Percentiles rank a stretch among this genome's conserved stretches.
Conservation (phyloP, 2,888 invertebrate species). For the Sinohyriopsis cumingii region DNA sequence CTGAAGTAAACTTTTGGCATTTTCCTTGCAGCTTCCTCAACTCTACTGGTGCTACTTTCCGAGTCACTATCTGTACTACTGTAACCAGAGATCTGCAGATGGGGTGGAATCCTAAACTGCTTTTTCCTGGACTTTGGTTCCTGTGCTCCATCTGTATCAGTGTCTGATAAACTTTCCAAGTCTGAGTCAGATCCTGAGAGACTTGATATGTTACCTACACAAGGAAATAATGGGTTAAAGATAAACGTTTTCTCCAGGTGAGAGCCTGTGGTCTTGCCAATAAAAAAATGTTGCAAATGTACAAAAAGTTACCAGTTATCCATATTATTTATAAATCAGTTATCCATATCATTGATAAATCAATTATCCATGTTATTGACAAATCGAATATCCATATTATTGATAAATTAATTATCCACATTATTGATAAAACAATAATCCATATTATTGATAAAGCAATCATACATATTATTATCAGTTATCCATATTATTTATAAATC, state of each 20-base stretch:
- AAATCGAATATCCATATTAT: too few relatives aligned
- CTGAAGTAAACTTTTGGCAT: slow-evolving; percentile 83
- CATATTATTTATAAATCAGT: not conserved
- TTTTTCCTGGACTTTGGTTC: slow-evolving; percentile 15
- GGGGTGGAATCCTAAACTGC: slow-evolving; percentile 29
- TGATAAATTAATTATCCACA: too few relatives aligned
- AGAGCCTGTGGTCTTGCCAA: not conserved
- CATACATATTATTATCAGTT: too few relatives aligned
- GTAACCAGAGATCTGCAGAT: slow-evolving; percentile 15
- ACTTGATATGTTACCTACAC: slow-evolving; percentile 78
- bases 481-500: too few relatives aligned
- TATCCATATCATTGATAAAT: not conserved
- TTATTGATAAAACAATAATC: too few relatives aligned
- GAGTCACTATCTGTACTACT: slow-evolving; percentile 51
- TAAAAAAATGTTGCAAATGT: too few relatives aligned
- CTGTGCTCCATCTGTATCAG: slow-evolving; percentile 8
- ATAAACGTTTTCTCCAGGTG: too few relatives aligned
- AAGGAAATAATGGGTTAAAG: not conserved
- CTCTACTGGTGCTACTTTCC: slow-evolving; percentile 27
- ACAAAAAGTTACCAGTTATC: not conserved
- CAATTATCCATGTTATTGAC: not conserved
- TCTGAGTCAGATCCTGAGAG: slow-evolving; percentile 78
- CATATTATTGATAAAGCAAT: too few relatives aligned
- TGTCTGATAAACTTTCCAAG: slow-evolving; percentile 36
- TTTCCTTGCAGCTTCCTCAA: slow-evolving; percentile 42